phyloP scores from a whole-genome alignment of 2,888 invertebrate genomes.

The Volucella bombylans region DNA sequence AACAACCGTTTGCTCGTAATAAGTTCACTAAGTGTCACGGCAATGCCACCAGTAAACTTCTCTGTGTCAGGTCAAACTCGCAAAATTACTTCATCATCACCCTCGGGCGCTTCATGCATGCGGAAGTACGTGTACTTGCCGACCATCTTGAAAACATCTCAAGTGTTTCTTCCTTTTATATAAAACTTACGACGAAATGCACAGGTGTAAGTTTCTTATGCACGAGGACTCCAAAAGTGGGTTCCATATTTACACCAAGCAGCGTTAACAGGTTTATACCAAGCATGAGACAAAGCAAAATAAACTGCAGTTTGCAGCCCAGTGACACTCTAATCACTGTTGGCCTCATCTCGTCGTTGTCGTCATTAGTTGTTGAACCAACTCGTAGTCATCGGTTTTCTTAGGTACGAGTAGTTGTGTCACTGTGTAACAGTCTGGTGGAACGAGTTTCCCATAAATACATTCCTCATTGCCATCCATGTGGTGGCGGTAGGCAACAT shows the following conservation, averaged over 20 bases:
- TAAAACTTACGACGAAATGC: slow-evolving; percentile 7
- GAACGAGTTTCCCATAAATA: slow-evolving; percentile 45
- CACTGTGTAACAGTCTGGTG: slow-evolving; percentile 42
- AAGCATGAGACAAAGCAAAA: neutral
- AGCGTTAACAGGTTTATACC: slow-evolving; percentile 36
- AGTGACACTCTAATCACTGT: slow-evolving; percentile 49
- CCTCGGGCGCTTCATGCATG: slow-evolving; percentile 29
- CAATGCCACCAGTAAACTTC: slow-evolving; percentile 17
- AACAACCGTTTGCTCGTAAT: neutral
- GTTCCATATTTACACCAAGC: slow-evolving; percentile 17
- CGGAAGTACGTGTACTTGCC: slow-evolving; percentile 27
- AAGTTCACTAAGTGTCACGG: slow-evolving; percentile 9
- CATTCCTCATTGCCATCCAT: slow-evolving; percentile 27
- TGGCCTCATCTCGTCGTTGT: slow-evolving; percentile 36
- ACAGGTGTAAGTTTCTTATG: slow-evolving; percentile 10
- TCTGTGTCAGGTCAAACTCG: neutral
- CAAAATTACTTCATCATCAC: slow-evolving; percentile 32
- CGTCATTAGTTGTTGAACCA: too few species aligned
- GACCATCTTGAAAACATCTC: slow-evolving; percentile 1
- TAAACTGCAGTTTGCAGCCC: slow-evolving; percentile 16
- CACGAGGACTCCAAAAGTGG: slow-evolving; percentile 36
- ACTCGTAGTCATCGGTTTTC: neutral
- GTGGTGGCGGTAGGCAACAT: slow-evolving; percentile 37
- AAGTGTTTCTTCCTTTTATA: slow-evolving; percentile 45
- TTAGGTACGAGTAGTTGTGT: slow-evolving; percentile 41